Evolutionary conservation across 2,797 vertebrate species (phyloP).

Genomic region (Eulemur rubriventer): DNA sequence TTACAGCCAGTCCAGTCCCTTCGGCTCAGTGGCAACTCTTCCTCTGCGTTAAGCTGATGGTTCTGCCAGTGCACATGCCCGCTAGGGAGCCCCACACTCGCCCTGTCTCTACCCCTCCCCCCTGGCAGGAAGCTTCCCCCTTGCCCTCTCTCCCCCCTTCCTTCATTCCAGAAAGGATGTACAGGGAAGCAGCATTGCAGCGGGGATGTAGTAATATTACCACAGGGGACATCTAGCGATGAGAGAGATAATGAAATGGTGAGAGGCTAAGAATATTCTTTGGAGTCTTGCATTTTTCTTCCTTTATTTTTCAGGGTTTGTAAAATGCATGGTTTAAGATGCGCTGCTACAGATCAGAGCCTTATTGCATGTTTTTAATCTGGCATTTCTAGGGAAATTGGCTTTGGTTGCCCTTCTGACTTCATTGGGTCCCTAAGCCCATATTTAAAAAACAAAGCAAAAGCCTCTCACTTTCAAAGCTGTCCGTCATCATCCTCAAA

Average conservation of each 20-base stretch:
- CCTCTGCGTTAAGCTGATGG: neutral
- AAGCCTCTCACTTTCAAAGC: neutral
- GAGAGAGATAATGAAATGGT: neutral
- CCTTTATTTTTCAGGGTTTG: neutral
- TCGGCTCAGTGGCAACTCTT: neutral
- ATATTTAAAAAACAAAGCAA: neutral
- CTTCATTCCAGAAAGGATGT: neutral
- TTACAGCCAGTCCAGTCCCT: neutral
- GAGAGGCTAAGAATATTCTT: neutral
- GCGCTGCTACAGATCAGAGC: neutral
- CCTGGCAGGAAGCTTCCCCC: neutral
- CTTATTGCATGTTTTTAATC: neutral
- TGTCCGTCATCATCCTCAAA: neutral
- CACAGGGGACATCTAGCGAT: constrained; percentile 50
- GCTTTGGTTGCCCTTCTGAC: neutral
- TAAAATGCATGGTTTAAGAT: neutral
- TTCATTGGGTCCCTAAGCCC: neutral
- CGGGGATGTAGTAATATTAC: neutral
- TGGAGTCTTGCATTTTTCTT: neutral
- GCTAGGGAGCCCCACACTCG: neutral
- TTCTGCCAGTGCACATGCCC: neutral
- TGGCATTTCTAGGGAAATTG: neutral
- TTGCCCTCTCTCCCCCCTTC: neutral
- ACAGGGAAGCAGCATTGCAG: neutral
- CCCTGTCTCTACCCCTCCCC: fast-evolving